phyloP scores from a whole-genome alignment of 53 echinoderm and acorn worm genomes.

The Crossaster papposus region DNA sequence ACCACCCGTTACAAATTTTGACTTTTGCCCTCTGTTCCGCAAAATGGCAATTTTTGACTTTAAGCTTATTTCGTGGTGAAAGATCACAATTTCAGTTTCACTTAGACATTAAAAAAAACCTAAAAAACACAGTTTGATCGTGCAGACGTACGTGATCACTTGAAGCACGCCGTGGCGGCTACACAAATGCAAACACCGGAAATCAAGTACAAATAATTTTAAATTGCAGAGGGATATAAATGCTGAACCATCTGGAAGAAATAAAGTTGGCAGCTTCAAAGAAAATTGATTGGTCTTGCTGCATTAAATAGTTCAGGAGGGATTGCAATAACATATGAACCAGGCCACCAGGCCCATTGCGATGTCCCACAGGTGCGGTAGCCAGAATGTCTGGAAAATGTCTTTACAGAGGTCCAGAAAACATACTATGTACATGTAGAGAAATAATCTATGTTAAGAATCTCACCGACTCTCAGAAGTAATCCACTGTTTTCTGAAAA shows the following conservation, averaged over 20 bases:
- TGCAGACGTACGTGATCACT: neutral
- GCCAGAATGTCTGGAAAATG: neutral
- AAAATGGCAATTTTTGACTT: no score
- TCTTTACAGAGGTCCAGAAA: neutral
- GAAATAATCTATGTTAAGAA: neutral
- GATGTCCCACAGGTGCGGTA: neutral
- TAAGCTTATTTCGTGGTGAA: no score
- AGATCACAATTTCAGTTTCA: neutral
- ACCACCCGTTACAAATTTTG: no score
- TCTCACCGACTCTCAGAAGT: neutral
- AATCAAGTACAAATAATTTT: neutral
- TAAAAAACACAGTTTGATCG: neutral
- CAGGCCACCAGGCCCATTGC: neutral
- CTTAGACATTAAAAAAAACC: neutral
- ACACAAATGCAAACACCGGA: no score
- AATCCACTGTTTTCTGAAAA: neutral
- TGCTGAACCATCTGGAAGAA: slow-evolving; percentile 21
- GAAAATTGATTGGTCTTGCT: neutral
- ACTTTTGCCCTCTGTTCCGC: no score
- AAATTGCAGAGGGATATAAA: neutral
- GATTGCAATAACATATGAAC: neutral
- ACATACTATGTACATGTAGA: neutral
- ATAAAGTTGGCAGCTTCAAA: neutral
- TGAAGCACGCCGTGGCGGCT: neutral
- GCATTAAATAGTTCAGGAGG: neutral